These are phyloP conservation scores for Leucophenga varia DNA, from an alignment of 1,140 invertebrate genomes.

Conservation along the genomic window DNA sequence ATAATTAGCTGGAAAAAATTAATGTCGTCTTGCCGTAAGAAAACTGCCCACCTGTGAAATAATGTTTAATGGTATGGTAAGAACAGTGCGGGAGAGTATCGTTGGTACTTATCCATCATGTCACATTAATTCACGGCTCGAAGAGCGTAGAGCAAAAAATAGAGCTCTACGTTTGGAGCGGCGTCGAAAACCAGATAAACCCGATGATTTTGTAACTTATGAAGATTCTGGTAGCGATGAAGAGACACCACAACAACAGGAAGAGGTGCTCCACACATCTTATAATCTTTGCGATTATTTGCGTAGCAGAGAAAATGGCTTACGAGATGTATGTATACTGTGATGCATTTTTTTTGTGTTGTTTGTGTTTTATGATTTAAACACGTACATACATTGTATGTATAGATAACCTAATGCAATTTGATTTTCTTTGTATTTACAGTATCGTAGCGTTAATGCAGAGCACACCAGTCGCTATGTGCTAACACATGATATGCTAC, in stretches of 20 bases:
- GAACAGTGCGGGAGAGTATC: conserved; percentile 53
- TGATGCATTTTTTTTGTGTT: no score
- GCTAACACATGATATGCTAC: conserved; percentile 84
- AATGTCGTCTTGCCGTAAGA: no score
- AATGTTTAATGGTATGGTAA: conserved; percentile 56
- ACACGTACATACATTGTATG: no score
- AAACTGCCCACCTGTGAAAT: no score
- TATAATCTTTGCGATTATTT: conserved; percentile 86
- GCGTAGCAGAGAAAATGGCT: conserved; percentile 71
- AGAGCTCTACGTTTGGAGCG: conserved; percentile 68
- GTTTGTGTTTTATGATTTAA: conserved; percentile 5
- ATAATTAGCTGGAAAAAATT: no score
- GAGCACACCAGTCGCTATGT: conserved; percentile 83
- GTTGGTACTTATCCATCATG: conserved; percentile 71
- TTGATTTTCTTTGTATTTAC: conserved; percentile 29
- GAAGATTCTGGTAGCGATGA: conserved; percentile 84
- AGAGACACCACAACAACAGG: conserved; percentile 69
- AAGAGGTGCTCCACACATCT: conserved; percentile 73
- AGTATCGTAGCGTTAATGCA: conserved; percentile 68
- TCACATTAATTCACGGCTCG: conserved; percentile 68
- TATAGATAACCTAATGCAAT: no score
- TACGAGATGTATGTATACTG: conserved; percentile 63
- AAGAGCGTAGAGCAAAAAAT: conserved; percentile 70
- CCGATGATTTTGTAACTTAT: conserved; percentile 85
- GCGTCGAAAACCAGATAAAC: conserved; percentile 78